Evolutionary conservation across 2,888 invertebrate species (phyloP), one percentile per base, ranked within the genome.

Genomic region (Drosophila falleni): DNA sequence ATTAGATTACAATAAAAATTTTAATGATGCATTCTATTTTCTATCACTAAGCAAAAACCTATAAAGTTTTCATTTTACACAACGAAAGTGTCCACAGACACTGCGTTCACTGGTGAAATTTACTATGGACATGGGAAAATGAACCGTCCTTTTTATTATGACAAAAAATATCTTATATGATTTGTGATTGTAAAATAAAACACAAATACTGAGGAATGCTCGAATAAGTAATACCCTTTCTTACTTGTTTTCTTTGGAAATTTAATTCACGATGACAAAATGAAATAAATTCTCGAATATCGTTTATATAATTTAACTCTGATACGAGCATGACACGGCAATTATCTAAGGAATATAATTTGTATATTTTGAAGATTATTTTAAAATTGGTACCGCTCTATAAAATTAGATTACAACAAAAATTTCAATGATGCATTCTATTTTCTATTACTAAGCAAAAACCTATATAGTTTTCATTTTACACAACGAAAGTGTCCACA

Each of bases 251-350:
- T 3, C 15, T 23, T 42, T 19, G 19, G 1, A 11, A 42, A 1
- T 39, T 39, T 39, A 1, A 15, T 16, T 49, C 49, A 31, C 31
- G 31, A 31, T 31, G 31, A 49, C 49, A 16, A 31, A 13, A 11
- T 11, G 3, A 49, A 8, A 44, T 23, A 3, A 44, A 23, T 23
- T 44, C 8, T 44, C 15, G 4, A 49, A 49, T 33, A 49, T 15
- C 16, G 10, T 10, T 29, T 19, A 8, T 39, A 29, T 49, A 39
- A 31, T 49, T 59, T 39, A 31, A 37, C 54, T 54, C 16, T 26
- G 55, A 63, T 39, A 55, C 6, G 33, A 47, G 54, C 54, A 55
- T 62, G 62, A 63, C 47, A 26, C 26, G 13, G 55, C 63, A 56
- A n/a, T n/a, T n/a, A n/a, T n/a, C n/a, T n/a, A n/a, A 9, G 1